Evolutionary conservation across 2,113 vertebrate genomes (phyloP).

Genomic region (Seriola quinqueradiata): DNA sequence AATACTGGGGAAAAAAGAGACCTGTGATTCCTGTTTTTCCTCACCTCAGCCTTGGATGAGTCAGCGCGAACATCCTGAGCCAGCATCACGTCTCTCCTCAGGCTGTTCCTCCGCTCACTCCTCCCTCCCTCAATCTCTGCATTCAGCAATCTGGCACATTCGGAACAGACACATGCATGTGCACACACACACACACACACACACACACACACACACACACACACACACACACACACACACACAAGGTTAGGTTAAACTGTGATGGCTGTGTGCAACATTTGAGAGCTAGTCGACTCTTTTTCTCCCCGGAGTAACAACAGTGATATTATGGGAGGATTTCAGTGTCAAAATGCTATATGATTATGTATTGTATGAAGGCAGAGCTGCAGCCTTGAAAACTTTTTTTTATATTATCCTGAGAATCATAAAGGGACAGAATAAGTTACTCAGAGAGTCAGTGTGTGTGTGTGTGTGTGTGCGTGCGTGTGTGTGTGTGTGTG

Average conservation of each 20-base stretch:
- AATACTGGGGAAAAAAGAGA: constrained; percentile 3
- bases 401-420: neutral
- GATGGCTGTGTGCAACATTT: constrained; percentile 20
- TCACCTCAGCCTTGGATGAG: constrained; percentile 74
- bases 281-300: neutral
- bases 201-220: constrained; percentile 23
- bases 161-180: constrained; percentile 6
- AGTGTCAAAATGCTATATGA: neutral
- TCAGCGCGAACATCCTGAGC: constrained; percentile 57
- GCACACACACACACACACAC: constrained; percentile 22
- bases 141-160: constrained; percentile 68
- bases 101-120: constrained; percentile 71
- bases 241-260: constrained; percentile 14
- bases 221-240: neutral
- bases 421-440: neutral
- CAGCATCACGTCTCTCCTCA: constrained; percentile 69
- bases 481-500: neutral
- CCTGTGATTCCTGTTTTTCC: constrained; percentile 36
- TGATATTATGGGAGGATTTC: neutral
- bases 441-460: constrained; percentile 12
- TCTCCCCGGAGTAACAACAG: neutral
- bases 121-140: constrained; percentile 63
- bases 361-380: constrained; percentile 11
- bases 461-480: neutral
- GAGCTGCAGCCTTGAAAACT: neutral